Evolutionary conservation across 2,888 invertebrate genomes (phyloP), one percentile per base, ranked within the genome.

Genomic region (Adelphocoris suturalis): DNA sequence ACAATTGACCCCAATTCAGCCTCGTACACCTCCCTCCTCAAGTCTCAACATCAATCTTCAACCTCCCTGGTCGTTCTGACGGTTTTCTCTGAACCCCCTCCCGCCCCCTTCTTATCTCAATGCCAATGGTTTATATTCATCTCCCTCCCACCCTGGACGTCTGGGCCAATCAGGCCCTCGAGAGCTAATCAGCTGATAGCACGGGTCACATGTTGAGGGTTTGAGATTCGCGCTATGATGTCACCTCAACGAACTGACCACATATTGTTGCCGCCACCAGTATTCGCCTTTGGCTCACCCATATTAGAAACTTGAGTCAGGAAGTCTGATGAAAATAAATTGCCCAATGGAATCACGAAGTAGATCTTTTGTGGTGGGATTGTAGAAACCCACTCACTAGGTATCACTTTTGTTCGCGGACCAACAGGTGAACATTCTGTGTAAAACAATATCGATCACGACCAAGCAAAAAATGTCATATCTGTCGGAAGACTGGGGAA

Each of bases 1-100:
- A n/a, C 68, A 68, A 68, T 68, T 68, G 68, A 68, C 68, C 68
- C 23, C 68, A 68, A 68, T 68, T 68, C 23, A 68, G 19, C 5
- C 68, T 23, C 68, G 19, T 68, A 27, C 68, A 68, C 68, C 27
- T 68, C 68, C 68, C 68, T 23, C 68, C 11, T 68, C 57, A 57
- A 57, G 57, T 57, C 57, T 57, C 68, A 23, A 23, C 68, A 68
- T 68, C 68, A 68, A 23, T 23, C 23, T 23, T 68, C 68, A 68
- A 12, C 68, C 23, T 7, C 68, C 68, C 23, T 23, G 68, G 68
- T 23, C 68, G 27, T 68, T 27, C 5, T 4, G 23, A 61, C 61
- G n/a, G 61, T n/a, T 61, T 68, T 19, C n/a, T 12, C 27, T 12
- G 68, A 23, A 23, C 19, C 61, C 61, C n/a, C 11, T 19, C 19